A percentile compares a stretch with the other conserved stretches of the same genome.
phyloP scores from a whole-genome alignment of 2,797 vertebrate genomes.

The Vipera latastei region DNA sequence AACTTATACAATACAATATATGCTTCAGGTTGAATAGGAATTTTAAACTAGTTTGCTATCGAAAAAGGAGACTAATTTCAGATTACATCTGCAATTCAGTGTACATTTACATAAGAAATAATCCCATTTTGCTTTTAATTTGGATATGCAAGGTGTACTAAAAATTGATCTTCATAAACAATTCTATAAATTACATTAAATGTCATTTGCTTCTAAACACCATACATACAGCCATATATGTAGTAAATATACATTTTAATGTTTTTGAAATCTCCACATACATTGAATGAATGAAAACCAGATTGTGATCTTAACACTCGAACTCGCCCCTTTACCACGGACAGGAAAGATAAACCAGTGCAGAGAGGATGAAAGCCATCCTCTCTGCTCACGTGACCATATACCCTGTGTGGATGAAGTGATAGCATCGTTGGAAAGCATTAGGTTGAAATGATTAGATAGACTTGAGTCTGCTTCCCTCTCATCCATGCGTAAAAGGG shows the following conservation, averaged over 20 bases:
- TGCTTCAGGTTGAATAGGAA: background rate
- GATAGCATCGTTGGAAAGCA: background rate
- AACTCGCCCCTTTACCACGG: background rate
- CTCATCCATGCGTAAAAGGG: background rate
- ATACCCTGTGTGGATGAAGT: background rate
- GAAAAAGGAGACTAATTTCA: background rate
- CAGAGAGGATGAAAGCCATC: background rate
- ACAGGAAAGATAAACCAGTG: too few relatives aligned
- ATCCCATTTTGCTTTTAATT: background rate
- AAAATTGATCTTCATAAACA: background rate
- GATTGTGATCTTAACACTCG: background rate
- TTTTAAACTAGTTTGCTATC: background rate
- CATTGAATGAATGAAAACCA: background rate
- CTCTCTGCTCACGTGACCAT: background rate
- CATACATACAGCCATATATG: background rate
- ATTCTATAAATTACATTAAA: background rate
- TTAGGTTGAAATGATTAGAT: background rate
- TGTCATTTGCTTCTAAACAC: background rate
- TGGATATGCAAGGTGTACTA: background rate
- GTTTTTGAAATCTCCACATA: background rate
- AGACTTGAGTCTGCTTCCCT: background rate
- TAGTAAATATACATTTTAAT: background rate
- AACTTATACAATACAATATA: background rate
- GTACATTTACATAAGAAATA: background rate
- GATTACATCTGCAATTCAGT: background rate